phyloP scores from a whole-genome alignment of 1,140 invertebrate species.

The Mesaphorura yosii region DNA sequence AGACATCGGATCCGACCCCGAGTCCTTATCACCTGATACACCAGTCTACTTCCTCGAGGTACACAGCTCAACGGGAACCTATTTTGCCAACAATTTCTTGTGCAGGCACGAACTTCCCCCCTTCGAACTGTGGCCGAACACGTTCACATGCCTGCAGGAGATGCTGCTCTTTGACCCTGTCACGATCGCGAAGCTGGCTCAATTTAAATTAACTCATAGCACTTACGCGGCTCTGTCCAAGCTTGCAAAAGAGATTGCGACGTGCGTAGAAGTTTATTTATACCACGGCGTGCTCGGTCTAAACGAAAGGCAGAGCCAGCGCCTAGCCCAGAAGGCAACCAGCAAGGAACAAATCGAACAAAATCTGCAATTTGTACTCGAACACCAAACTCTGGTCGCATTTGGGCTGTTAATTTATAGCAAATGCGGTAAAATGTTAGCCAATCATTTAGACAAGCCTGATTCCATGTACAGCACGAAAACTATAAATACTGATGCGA shows the following conservation, averaged over 20 bases:
- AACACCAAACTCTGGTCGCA: slow-evolving; percentile 1
- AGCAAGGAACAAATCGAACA: background rate
- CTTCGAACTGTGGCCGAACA: slow-evolving; percentile 8
- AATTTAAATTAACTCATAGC: background rate
- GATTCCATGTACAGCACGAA: too few species aligned
- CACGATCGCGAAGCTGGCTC: background rate
- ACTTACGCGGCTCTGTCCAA: background rate
- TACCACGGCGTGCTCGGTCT: background rate
- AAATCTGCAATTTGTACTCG: background rate
- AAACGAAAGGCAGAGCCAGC: background rate
- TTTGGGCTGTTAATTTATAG: slow-evolving; percentile 10
- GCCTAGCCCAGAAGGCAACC: background rate
- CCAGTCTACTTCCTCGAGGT: slow-evolving; percentile 9
- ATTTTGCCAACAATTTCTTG: slow-evolving; percentile 14
- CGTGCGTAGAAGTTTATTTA: background rate
- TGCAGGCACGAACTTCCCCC: slow-evolving; percentile 11
- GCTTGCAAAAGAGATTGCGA: background rate
- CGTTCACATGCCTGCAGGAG: slow-evolving; percentile 6
- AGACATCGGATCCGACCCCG: background rate
- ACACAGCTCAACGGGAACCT: slow-evolving; percentile 9
- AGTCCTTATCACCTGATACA: too few species aligned
- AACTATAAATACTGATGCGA: background rate
- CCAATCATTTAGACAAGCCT: slow-evolving; percentile 6
- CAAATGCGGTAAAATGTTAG: slow-evolving; percentile 10
- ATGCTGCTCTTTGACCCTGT: background rate